Evolutionary conservation across 53 echinoderm and acorn worm species (phyloP).

Genomic region (Zoroaster sp.): DNA sequence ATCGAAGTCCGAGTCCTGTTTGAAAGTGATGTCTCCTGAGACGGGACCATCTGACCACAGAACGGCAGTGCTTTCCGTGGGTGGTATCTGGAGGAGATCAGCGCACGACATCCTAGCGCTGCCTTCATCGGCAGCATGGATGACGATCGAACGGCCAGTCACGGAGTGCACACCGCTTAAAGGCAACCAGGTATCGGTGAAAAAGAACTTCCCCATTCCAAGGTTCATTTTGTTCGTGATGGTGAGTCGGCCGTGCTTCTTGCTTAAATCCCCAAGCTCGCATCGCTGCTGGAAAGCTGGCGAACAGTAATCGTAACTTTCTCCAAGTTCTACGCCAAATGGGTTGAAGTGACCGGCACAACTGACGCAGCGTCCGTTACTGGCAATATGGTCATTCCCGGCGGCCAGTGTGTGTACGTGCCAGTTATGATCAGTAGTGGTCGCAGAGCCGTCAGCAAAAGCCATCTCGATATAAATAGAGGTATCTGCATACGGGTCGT

Average conservation of each 20-base stretch:
- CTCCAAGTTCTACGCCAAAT: slow-evolving; percentile 66
- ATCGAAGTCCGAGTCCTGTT: slow-evolving; percentile 66
- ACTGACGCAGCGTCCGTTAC: slow-evolving; percentile 60
- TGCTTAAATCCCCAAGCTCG: slow-evolving; percentile 84
- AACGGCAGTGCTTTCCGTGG: slow-evolving; percentile 16
- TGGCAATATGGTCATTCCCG: slow-evolving; percentile 67
- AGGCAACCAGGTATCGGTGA: slow-evolving; percentile 84
- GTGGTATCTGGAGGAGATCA: slow-evolving; percentile 63
- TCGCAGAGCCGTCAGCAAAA: slow-evolving; percentile 67
- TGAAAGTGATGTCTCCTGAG: slow-evolving; percentile 65
- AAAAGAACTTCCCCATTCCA: slow-evolving; percentile 78
- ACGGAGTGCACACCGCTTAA: slow-evolving; percentile 75
- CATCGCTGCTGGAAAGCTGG: slow-evolving; percentile 74
- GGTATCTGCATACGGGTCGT: slow-evolving; percentile 87
- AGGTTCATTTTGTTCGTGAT: slow-evolving; percentile 55
- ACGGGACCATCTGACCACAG: slow-evolving; percentile 67
- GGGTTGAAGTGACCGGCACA: slow-evolving; percentile 87
- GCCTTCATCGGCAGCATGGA: slow-evolving; percentile 70
- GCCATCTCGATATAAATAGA: slow-evolving; percentile 84
- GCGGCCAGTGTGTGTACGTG: slow-evolving; percentile 75
- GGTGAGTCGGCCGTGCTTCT: slow-evolving; percentile 69
- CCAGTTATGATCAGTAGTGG: slow-evolving; percentile 85
- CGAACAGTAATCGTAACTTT: slow-evolving; percentile 65
- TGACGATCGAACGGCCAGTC: slow-evolving; percentile 65
- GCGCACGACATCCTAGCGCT: slow-evolving; percentile 73